Base-by-base conservation (phyloP, 2,888 invertebrate species). In the Microchrysa polita region DNA sequence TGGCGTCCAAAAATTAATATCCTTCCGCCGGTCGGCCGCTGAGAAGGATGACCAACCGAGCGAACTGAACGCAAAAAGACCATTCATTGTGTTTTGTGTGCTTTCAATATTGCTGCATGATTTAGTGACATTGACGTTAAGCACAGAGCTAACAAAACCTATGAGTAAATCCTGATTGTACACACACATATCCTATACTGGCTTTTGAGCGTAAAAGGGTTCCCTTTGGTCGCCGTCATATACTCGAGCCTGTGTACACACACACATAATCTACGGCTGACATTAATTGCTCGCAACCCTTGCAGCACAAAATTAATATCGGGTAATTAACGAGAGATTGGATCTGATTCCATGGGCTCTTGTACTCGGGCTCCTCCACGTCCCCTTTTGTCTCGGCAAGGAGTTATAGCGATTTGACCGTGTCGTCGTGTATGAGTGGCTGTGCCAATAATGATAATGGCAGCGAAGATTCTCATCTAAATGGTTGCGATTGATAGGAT, bases 311-410 rank as follows among this genome's bases (percentile, higher is more conserved):
- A 83, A 83, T 83, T 82, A 82, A 83, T 83, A 83, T 80, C 80
- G 77, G 79, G 81, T 82, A 82, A 83, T 82, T 83, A 83, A 82
- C 80, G 79, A 79, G 78, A 80, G 79, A 81, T 81, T 82, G 79
- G 78, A 79, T 77, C 77, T 81, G 82, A 82, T 82, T 82, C 61
- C 63, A 18, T 40, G n/a, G n/a, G 16, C 69, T 80, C 67, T 63
- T 34, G 27, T 52, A 69, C 27, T n/a, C n/a, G n/a, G n/a, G n/a
- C n/a, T n/a, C n/a, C n/a, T n/a, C n/a, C n/a, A n/a, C n/a, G n/a
- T n/a, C n/a, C 61, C 53, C 60, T 63, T 63, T 71, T 67, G 55
- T 53, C 16, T 57, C 57, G 27, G 40, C 57, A 10, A 34, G n/a
- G n/a, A 57, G 34, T 16, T 5, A 65, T 44, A 65, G 44, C 65